Conservation (phyloP, 2,888 invertebrate genomes). For the Pachymerium ferrugineum region DNA sequence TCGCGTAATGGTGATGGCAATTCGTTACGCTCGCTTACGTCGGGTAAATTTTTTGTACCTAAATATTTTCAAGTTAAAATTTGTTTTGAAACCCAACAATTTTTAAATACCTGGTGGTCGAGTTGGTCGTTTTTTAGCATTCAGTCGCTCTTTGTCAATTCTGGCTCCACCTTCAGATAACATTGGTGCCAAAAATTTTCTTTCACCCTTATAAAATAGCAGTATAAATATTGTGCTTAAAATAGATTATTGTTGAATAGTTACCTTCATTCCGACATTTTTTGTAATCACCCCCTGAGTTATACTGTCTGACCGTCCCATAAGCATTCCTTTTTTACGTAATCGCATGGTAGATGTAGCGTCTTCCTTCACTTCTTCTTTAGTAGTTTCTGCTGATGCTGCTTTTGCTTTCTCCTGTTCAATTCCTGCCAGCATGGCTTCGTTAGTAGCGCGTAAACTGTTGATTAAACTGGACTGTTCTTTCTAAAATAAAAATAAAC, state of each 20-base stretch:
- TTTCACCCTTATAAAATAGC: constrained; percentile 40
- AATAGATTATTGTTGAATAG: not conserved
- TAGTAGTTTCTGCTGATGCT: constrained; percentile 34
- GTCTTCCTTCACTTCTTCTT: constrained; percentile 39
- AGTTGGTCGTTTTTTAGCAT: constrained; percentile 46
- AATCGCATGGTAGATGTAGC: constrained; percentile 38
- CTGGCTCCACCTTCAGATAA: constrained; percentile 46
- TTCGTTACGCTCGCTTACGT: constrained; percentile 54
- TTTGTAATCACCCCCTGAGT: constrained; percentile 53
- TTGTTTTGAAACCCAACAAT: not conserved
- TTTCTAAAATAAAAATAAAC: constrained; percentile 59
- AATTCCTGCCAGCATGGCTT: constrained; percentile 45
- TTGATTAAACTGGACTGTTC: constrained; percentile 90
- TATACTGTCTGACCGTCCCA: constrained; percentile 64
- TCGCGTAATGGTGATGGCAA: constrained; percentile 33
- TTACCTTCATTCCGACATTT: not conserved
- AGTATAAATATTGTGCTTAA: not conserved
- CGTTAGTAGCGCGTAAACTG: constrained; percentile 69
- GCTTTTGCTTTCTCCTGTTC: constrained; percentile 39
- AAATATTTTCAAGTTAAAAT: not conserved
- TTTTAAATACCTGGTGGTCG: constrained; percentile 40
- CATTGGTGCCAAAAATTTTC: constrained; percentile 48
- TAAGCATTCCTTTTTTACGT: constrained; percentile 41
- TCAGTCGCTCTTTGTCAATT: constrained; percentile 45
- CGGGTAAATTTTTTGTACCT: constrained; percentile 47